A percentile compares a stretch with the other conserved stretches of the same genome.
Conservation (phyloP, 2,888 invertebrate genomes). For the Conistra vaccinii region DNA sequence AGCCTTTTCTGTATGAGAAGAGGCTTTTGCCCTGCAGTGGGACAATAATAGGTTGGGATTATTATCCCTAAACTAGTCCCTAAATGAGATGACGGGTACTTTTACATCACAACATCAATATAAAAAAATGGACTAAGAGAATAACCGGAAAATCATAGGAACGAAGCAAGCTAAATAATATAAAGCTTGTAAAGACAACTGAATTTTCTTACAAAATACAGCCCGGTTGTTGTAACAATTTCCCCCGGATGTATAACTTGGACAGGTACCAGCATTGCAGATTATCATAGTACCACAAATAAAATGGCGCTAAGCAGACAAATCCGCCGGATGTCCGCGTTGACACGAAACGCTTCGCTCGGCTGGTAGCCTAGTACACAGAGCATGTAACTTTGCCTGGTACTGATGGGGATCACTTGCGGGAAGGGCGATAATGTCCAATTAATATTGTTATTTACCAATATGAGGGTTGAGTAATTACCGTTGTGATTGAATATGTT, state of each 20-base stretch:
- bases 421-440: constrained; percentile 16
- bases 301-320: constrained; percentile 3
- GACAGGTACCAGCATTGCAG: not conserved
- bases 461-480: constrained; percentile 33
- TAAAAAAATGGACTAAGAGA: no score
- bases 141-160: no score
- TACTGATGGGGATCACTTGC: constrained; percentile 18
- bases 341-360: constrained; percentile 32
- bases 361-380: constrained; percentile 21
- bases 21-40: no score
- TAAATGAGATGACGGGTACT: no score
- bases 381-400: no score
- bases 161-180: no score
- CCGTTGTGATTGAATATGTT: constrained; percentile 10
- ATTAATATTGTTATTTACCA: constrained; percentile 46
- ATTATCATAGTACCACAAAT: constrained; percentile 2
- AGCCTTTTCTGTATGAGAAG: no score
- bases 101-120: no score
- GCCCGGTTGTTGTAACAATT: not conserved
- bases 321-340: constrained; percentile 26
- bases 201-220: not conserved
- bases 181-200: no score
- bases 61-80: no score
- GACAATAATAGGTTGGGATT: no score
- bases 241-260: not conserved